phyloP scores from a whole-genome alignment of 2,888 invertebrate genomes.

The Patella depressa region DNA sequence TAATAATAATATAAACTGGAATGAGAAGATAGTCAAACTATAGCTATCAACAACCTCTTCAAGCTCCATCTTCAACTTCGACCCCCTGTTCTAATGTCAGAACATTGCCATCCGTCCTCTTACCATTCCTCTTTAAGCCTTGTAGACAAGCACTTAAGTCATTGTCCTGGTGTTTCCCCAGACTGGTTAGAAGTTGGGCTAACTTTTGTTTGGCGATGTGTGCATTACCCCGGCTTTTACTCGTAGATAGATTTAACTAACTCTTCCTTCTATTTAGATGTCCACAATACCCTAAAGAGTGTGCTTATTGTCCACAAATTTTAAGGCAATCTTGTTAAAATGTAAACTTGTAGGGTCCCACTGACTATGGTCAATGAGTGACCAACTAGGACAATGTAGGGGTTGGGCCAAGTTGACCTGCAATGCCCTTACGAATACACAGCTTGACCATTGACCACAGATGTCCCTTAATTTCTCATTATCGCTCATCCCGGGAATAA shows the following conservation, averaged over 20 bases:
- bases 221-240: background rate
- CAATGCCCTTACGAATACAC: background rate
- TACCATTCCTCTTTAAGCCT: background rate
- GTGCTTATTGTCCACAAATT: background rate
- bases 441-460: conserved; percentile 7
- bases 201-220: too few species aligned
- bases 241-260: background rate
- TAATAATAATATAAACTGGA: background rate
- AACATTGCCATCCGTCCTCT: background rate
- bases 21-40: too few species aligned
- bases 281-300: conserved; percentile 5
- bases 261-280: background rate
- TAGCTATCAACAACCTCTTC: background rate
- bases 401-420: background rate
- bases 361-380: background rate
- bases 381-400: background rate
- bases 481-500: background rate
- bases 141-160: background rate
- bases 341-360: background rate
- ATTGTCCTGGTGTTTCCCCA: background rate
- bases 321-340: background rate
- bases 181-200: too few species aligned
- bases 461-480: conserved; percentile 9
- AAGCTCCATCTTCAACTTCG: background rate
- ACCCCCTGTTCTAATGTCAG: background rate